Conservation (phyloP, 2,888 invertebrate species). For the Lacanobia oleracea region DNA sequence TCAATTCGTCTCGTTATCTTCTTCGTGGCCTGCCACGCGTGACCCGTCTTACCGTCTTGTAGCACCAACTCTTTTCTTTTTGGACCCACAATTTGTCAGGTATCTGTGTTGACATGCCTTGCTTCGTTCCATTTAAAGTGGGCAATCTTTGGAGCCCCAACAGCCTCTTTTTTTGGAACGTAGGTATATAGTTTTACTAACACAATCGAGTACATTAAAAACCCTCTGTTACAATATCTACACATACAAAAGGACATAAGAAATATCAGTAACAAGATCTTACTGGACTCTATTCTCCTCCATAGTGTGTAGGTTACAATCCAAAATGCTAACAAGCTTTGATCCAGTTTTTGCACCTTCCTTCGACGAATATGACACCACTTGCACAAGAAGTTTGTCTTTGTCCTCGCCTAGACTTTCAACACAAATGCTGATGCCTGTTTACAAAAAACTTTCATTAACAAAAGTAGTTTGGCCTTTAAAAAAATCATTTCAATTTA, state of each 20-base stretch:
- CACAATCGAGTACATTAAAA: background rate
- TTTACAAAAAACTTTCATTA: constrained; percentile 26
- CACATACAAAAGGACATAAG: background rate
- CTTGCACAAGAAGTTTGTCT: constrained; percentile 91
- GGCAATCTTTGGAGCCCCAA: background rate
- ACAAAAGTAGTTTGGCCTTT: background rate
- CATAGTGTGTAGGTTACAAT: constrained; percentile 91
- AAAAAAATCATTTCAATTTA: too few relatives aligned
- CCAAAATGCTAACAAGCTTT: constrained; percentile 91
- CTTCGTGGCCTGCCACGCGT: too few relatives aligned
- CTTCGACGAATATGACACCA: constrained; percentile 91
- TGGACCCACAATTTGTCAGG: background rate
- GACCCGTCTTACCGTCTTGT: background rate
- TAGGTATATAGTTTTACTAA: background rate
- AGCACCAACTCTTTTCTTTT: background rate
- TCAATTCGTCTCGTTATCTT: background rate
- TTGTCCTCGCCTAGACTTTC: constrained; percentile 86
- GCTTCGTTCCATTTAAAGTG: background rate
- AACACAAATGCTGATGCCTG: constrained; percentile 85
- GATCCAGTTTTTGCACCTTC: constrained; percentile 90
- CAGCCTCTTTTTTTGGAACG: constrained; percentile 11
- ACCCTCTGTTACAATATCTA: background rate
- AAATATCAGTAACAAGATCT: constrained; percentile 60
- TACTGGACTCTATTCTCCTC: constrained; percentile 92
- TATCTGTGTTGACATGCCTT: background rate